Evolutionary conservation across 2,113 vertebrate species (phyloP), one percentile per base, ranked within the genome.

Genomic region (Turdus rufiventris): DNA sequence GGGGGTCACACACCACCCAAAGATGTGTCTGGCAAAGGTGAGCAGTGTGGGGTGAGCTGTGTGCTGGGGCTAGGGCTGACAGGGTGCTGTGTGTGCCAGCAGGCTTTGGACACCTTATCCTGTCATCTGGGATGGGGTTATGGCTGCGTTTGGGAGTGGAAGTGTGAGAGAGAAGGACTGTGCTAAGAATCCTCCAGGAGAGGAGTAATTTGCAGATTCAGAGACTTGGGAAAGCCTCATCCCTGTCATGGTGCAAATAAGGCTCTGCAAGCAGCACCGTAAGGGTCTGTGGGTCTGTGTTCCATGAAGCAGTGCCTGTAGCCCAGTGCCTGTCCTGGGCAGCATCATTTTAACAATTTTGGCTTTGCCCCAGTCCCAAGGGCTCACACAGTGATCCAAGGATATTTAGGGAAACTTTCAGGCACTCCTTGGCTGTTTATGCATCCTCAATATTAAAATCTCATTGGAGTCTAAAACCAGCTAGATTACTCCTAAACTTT

Each of bases 201-300:
- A 70, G 80, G 29, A 70, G 82, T 68, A 45, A 25, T 28, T 19
- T 45, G 43, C 43, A 50, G 50, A 36, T 68, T 63, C 42, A 71
- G 63, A 40, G 68, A 53, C 26, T 47, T 24, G 36, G 62, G 42
- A 47, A 72, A 77, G 79, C 43, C 18, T 77, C 17, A 34, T 93
- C 19, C 34, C 42, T 78, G 56, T 50, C 23, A 3, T 13, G 61
- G 28, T 2, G 3, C 28, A 34, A 42, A 43, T 28, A 20, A 77
- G 26, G 51, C 53, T 42, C 17, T 36, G 7, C 31, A 51, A 48
- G 36, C 19, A 42, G 1, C 15, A 33, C 1, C 18, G 33, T 36
- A 29, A 12, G 34, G 40, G 29, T 36, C 19, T 0, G 0, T 58
- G 45, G 48, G 33, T 40, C 5, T 40, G 34, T 11, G 4, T 36